phyloP scores from a whole-genome alignment of 2,797 vertebrate genomes.

The Sebastes melanostomus region DNA sequence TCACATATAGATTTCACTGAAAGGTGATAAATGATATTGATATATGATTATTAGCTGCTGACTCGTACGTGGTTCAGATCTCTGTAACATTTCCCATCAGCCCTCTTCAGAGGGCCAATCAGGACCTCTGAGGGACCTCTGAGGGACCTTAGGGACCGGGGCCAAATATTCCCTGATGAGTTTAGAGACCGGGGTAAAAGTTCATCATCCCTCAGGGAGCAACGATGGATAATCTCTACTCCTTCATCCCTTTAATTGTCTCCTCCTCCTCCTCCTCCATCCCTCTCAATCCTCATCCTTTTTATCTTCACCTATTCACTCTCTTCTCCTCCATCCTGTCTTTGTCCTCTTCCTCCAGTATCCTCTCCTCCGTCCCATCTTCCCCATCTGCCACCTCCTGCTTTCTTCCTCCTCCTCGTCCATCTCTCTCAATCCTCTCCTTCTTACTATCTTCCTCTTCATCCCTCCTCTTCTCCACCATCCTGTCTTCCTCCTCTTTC shows the following conservation, averaged over 20 bases:
- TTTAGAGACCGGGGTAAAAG: constrained; percentile 58
- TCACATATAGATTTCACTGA: constrained; percentile 1
- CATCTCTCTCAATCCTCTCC: not conserved
- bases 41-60: not conserved
- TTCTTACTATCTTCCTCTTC: not conserved
- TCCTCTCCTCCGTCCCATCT: not conserved
- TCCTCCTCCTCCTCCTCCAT: not conserved
- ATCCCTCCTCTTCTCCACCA: not conserved
- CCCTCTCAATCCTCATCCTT: not conserved
- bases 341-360: not conserved
- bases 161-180: constrained; percentile 28
- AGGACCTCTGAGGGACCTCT: constrained; percentile 53
- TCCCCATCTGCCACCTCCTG: no score
- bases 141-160: not conserved
- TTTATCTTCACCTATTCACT: no score
- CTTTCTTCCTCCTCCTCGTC: no score
- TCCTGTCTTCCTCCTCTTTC: no score
- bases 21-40: not conserved
- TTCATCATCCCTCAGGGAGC: constrained; percentile 39
- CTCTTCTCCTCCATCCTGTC: not conserved
- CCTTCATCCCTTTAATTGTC: not conserved
- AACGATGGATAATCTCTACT: not conserved
- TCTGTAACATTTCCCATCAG: not conserved
- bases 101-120: constrained; percentile 50
- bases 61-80: not conserved